A percentile compares a stretch with the other conserved stretches of the same genome.
phyloP scores from a whole-genome alignment of 2,797 vertebrate species.

The Iguana delicatissima region DNA sequence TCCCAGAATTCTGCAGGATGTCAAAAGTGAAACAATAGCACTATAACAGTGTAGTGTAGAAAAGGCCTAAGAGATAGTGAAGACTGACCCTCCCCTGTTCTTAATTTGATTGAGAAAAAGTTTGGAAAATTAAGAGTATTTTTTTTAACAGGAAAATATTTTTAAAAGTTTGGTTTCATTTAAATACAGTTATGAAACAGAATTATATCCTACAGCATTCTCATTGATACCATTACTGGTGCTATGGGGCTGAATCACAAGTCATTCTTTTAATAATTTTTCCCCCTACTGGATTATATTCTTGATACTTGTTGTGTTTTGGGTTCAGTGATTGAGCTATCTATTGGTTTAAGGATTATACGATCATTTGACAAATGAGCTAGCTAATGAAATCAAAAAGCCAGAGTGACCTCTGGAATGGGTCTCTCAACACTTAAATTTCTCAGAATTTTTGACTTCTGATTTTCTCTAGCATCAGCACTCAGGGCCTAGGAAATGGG shows the following conservation, averaged over 20 bases:
- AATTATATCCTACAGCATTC: not conserved
- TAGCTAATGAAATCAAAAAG: too few species aligned
- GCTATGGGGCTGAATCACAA: too few species aligned
- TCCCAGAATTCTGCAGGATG: too few species aligned
- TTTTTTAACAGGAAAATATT: not conserved
- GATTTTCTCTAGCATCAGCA: not conserved
- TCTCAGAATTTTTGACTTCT: not conserved
- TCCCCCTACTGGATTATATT: too few species aligned
- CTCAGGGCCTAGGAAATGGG: not conserved
- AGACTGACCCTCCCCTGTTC: not conserved
- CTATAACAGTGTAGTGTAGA: too few species aligned
- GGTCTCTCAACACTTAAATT: not conserved
- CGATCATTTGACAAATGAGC: too few species aligned
- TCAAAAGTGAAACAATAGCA: too few species aligned
- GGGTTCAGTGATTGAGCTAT: too few species aligned
- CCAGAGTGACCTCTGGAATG: too few species aligned
- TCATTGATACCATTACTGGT: not conserved
- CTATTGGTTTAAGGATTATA: too few species aligned
- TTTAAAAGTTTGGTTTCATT: not conserved
- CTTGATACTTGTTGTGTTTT: too few species aligned
- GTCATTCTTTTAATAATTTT: too few species aligned
- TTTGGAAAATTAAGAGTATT: not conserved
- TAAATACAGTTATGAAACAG: not conserved
- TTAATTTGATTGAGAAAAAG: not conserved
- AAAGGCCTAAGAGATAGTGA: not conserved